Conservation (phyloP, 2,888 invertebrate genomes). For the Euspilapteryx auroguttella region DNA sequence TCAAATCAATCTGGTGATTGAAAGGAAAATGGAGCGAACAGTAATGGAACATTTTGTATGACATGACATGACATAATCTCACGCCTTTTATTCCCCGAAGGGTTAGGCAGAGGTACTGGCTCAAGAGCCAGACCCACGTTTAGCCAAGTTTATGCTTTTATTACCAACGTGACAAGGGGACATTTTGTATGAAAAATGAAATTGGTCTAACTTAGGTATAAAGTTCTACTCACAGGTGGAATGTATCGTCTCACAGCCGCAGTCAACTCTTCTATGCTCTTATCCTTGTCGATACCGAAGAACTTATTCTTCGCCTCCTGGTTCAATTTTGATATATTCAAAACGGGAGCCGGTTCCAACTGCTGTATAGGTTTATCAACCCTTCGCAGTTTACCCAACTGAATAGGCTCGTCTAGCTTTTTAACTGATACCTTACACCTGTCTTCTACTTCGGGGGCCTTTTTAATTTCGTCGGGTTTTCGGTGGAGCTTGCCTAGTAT, state of each 20-base stretch:
- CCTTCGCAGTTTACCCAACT: slow-evolving; percentile 30
- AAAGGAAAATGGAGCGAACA: too few species aligned
- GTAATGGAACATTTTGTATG: too few species aligned
- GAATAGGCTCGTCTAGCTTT: slow-evolving; percentile 38
- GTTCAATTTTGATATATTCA: slow-evolving; percentile 38
- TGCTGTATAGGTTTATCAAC: background rate
- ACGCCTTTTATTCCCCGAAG: too few species aligned
- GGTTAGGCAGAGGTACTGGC: too few species aligned
- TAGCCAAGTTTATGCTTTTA: too few species aligned
- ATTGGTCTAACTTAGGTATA: too few species aligned
- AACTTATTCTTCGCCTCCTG: slow-evolving; percentile 46
- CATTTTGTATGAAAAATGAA: too few species aligned
- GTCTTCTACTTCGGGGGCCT: slow-evolving; percentile 29
- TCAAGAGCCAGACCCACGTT: too few species aligned
- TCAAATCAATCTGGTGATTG: too few species aligned
- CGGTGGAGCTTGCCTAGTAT: slow-evolving; percentile 34
- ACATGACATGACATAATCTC: too few species aligned
- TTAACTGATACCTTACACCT: slow-evolving; percentile 27
- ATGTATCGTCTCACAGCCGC: slow-evolving; percentile 49
- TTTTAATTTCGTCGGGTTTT: slow-evolving; percentile 27
- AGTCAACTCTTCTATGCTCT: slow-evolving; percentile 36
- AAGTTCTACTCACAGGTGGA: slow-evolving; percentile 29
- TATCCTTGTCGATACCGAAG: slow-evolving; percentile 44
- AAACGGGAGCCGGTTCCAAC: slow-evolving; percentile 22
- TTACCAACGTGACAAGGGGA: too few species aligned